Evolutionary conservation across 2,113 vertebrate species (phyloP).

Genomic region (cattle (Bos taurus)): DNA sequence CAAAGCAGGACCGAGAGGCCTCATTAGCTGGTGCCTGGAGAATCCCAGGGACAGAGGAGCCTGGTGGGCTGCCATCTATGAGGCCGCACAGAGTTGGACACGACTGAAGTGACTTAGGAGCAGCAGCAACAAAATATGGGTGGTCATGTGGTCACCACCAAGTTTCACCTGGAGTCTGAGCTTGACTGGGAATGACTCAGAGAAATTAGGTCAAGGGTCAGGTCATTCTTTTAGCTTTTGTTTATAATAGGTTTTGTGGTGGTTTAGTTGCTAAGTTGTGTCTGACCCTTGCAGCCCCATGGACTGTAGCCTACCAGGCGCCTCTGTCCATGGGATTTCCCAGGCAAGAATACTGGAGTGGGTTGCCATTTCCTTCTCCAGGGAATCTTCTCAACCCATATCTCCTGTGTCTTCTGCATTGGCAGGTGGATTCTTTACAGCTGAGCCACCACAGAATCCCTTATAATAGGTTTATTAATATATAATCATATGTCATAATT

Average conservation of each 20-base stretch:
- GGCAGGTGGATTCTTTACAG: neutral
- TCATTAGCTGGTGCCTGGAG: neutral
- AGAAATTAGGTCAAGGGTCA: neutral
- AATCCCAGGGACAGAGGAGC: neutral
- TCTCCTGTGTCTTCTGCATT: neutral
- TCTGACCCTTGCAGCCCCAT: neutral
- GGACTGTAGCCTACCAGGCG: neutral
- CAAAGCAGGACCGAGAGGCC: neutral
- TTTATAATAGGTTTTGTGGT: neutral
- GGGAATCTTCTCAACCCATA: neutral
- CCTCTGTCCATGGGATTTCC: neutral
- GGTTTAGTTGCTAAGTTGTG: neutral
- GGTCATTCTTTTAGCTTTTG: neutral
- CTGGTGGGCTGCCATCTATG: neutral
- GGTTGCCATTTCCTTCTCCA: neutral
- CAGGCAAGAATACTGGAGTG: neutral
- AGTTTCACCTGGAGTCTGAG: neutral
- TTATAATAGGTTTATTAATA: neutral
- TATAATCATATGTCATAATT: neutral
- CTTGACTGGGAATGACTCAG: neutral
- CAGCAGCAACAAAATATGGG: neutral
- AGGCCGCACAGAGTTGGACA: neutral
- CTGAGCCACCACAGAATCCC: neutral
- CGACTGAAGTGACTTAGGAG: accelerated
- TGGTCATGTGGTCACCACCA: neutral